These are phyloP conservation scores for Ectobius pallidus DNA, from an alignment of 2,888 invertebrate genomes.

Conservation along the genomic window DNA sequence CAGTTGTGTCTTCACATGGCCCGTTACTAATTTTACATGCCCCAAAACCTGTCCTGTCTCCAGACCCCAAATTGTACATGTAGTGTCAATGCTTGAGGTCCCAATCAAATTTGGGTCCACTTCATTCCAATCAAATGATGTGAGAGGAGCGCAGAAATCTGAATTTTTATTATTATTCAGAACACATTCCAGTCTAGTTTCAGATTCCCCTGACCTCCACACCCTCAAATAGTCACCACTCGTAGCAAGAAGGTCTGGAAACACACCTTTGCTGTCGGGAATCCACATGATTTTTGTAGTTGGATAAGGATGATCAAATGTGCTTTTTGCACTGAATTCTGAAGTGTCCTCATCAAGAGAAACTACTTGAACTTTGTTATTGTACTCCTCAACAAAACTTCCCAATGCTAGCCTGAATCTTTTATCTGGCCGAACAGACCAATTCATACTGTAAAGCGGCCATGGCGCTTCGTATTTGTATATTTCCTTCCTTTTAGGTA, in stretches of 20 bases:
- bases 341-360: slow-evolving; percentile 98
- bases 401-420: slow-evolving; percentile 94
- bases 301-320: slow-evolving; percentile 98
- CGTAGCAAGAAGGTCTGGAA: slow-evolving; percentile 94
- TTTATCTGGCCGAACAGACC: slow-evolving; percentile 97
- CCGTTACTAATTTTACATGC: slow-evolving; percentile 88
- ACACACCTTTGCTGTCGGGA: slow-evolving; percentile 89
- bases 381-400: slow-evolving; percentile 99
- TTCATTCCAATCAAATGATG: slow-evolving; percentile 99
- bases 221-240: slow-evolving; percentile 95
- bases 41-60: slow-evolving; percentile 92
- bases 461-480: slow-evolving; percentile 98
- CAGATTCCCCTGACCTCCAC: slow-evolving; percentile 94
- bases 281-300: slow-evolving; percentile 99
- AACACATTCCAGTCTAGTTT: slow-evolving; percentile 93
- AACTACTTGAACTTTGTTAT: slow-evolving; percentile 98
- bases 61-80: slow-evolving; percentile 99
- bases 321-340: slow-evolving; percentile 95
- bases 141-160: slow-evolving; percentile 98
- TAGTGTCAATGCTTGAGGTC: slow-evolving; percentile 98
- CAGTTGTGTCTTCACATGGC: slow-evolving; percentile 97
- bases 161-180: slow-evolving; percentile 99
- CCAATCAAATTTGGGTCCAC: slow-evolving; percentile 98
- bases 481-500: slow-evolving; percentile 73
- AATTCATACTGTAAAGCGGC: slow-evolving; percentile 98